These are phyloP conservation scores for Montipora capitata DNA, from an alignment of 92 coral and sea anemone species.

Conservation along the genomic window DNA sequence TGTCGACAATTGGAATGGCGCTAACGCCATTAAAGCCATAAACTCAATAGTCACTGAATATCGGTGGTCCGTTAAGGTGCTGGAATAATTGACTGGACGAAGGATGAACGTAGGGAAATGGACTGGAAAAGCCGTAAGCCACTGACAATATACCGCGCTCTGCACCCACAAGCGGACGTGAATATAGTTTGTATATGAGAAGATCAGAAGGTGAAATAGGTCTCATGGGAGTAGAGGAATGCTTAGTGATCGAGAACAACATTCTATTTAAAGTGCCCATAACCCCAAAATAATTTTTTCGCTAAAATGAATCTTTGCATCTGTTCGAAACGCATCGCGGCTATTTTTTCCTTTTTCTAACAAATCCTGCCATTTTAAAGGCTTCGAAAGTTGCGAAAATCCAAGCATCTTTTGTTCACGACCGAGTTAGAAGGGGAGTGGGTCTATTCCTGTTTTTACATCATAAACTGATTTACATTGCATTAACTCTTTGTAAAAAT, in stretches of 20 bases:
- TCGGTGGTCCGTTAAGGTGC: conserved; percentile 50
- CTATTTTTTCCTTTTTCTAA: no score
- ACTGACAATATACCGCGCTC: conserved; percentile 33
- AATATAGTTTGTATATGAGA: neutral
- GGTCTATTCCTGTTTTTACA: no score
- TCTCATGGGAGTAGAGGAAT: conserved; percentile 40
- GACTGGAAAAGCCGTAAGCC: conserved; percentile 64
- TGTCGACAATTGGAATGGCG: neutral
- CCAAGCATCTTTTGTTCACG: no score
- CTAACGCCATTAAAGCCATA: neutral
- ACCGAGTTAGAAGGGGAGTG: no score
- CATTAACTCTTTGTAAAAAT: no score
- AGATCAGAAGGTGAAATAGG: conserved; percentile 50
- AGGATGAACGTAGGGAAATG: conserved; percentile 49
- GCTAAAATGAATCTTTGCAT: no score
- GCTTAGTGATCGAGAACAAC: conserved; percentile 10
- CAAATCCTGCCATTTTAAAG: no score
- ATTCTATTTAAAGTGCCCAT: neutral
- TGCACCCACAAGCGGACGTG: conserved; percentile 34
- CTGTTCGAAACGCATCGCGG: no score
- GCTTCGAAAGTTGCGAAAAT: no score
- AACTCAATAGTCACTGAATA: conserved; percentile 63
- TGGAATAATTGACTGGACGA: conserved; percentile 28
- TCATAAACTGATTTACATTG: no score
- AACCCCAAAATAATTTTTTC: no score